Evolutionary conservation across 2,113 vertebrate genomes (phyloP), one percentile per base, ranked within the genome.

Genomic region (Aix galericulata): DNA sequence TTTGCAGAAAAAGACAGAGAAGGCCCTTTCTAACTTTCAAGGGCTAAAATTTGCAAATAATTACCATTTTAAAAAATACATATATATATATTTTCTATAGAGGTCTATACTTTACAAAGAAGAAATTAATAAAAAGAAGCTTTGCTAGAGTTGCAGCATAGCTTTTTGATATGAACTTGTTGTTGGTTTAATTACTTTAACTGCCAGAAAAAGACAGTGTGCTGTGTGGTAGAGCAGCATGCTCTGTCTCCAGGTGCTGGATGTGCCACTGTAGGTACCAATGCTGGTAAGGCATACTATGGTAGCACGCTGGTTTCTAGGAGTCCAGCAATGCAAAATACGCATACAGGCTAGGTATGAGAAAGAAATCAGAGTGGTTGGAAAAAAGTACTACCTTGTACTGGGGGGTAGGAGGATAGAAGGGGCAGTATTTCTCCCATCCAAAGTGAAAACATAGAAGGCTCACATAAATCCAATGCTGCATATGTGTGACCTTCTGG

Each of bases 401-500:
- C 55, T 59, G 44, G 55, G 55, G 80, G 71, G 50, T 6, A 67
- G 60, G 80, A 77, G 38, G 29, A 26, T 32, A n/a, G 64, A 62
- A 87, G 34, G 48, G 64, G 23, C 32, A 64, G 48, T 53, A 59
- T 92, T 87, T 96, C 73, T 78, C 75, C 80, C 83, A 84, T 68
- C 23, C 75, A 53, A 84, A 81, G 66, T 32, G 67, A 85, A 69
- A 78, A 67, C 25, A 56, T 50, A 90, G 83, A 92, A 93, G 91
- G 69, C 58, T 84, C 71, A 62, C n/a, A 66, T 87, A 85, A 94
- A 94, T 55, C 8, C 15, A 13, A 10, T 0, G 0, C 62, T 87
- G 75, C 80, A 92, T 22, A 59, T 17, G 40, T 7, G 77, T 64
- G 44, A 66, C 83, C 92, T 94, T 93, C 94, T 94, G 88, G 83